Conservation (phyloP, 2,113 vertebrate genomes). For the Menura novaehollandiae region DNA sequence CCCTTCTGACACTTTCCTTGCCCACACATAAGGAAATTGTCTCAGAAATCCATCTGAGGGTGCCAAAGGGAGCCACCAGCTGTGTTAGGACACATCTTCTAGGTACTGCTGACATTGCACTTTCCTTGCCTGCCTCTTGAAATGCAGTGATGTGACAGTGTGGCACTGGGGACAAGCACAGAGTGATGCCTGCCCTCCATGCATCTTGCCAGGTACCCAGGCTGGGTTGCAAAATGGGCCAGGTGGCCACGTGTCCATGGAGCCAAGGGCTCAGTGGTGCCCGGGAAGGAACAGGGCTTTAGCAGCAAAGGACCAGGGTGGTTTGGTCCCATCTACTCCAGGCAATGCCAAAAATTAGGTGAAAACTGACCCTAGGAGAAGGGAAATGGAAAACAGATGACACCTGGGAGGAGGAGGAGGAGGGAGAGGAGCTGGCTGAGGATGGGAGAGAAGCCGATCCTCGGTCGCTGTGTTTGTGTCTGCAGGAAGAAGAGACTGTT, state of each 20-base stretch:
- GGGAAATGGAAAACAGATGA: background rate
- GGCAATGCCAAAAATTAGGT: background rate
- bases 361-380: background rate
- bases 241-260: background rate
- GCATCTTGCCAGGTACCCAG: background rate
- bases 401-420: background rate
- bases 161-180: fast-evolving
- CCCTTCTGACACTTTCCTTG: background rate
- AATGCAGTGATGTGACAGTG: background rate
- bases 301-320: background rate
- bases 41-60: background rate
- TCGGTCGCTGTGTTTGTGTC: background rate
- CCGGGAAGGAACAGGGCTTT: background rate
- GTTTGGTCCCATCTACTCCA: background rate
- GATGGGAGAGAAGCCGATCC: background rate
- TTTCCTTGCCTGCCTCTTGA: background rate
- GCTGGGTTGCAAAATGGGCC: background rate
- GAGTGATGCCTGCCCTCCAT: fast-evolving
- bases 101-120: background rate
- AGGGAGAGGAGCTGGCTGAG: background rate
- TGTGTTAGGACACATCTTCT: background rate
- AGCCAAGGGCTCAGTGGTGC: background rate
- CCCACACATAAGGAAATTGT: background rate
- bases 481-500: conserved; percentile 52
- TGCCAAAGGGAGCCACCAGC: background rate